Evolutionary conservation across 2,797 vertebrate species (phyloP).

Genomic region (Galaxias olidus): DNA sequence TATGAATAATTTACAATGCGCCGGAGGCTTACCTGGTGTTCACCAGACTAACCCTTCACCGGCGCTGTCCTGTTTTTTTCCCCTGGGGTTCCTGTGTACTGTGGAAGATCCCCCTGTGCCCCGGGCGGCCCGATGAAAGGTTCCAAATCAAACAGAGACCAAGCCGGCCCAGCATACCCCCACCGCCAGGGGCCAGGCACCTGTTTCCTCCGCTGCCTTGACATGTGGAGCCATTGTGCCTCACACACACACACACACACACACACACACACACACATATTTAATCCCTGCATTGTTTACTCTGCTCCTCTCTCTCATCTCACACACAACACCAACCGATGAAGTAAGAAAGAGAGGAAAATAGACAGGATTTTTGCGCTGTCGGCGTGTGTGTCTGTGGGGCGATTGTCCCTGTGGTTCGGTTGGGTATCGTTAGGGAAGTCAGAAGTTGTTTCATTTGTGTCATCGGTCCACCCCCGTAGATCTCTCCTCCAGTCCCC

Average conservation of each 20-base stretch:
- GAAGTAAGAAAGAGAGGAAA: too few species aligned
- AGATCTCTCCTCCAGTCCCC: too few species aligned
- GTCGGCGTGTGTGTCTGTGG: too few species aligned
- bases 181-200: conserved; percentile 53
- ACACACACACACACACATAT: conserved; percentile 26
- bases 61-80: background rate
- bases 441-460: too few species aligned
- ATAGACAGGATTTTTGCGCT: too few species aligned
- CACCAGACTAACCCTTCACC: too few species aligned
- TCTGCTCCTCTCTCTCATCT: background rate
- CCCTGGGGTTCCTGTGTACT: conserved; percentile 38
- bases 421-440: too few species aligned
- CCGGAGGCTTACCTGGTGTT: too few species aligned
- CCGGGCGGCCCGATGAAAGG: conserved; percentile 30
- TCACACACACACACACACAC: conserved; percentile 30
- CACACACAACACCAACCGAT: too few species aligned
- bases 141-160: conserved; percentile 19
- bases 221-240: conserved; percentile 45
- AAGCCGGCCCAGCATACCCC: background rate
- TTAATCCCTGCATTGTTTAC: background rate
- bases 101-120: conserved; percentile 43
- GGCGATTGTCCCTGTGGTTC: too few species aligned
- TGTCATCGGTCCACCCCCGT: too few species aligned
- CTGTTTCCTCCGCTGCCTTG: conserved; percentile 62
- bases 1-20: too few species aligned